phyloP scores from a whole-genome alignment of 2,113 vertebrate genomes.

The Danionella cerebrum region DNA sequence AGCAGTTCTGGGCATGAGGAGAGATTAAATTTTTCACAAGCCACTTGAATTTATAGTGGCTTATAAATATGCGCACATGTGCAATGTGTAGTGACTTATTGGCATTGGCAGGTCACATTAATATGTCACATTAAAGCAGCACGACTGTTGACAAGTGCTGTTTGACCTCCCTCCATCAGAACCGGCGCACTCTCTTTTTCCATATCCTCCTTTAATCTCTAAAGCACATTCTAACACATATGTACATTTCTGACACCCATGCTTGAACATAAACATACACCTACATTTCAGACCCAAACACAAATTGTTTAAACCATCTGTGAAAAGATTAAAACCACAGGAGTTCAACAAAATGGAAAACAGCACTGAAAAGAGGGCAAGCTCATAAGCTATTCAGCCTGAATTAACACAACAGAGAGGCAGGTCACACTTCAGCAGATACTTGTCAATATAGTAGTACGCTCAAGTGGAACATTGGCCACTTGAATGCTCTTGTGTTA shows the following conservation, averaged over 20 bases:
- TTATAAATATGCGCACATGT: conserved; percentile 62
- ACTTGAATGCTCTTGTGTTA: conserved; percentile 29
- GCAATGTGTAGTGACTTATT: conserved; percentile 57
- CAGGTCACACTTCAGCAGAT: conserved; percentile 25
- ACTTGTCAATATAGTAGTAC: conserved; percentile 18
- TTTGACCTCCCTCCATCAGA: conserved; percentile 55
- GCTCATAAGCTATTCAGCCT: conserved; percentile 9
- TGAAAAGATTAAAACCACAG: neutral
- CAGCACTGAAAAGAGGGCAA: neutral
- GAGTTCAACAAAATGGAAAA: conserved; percentile 3
- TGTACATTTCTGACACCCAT: conserved; percentile 3
- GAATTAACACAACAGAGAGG: conserved; percentile 30
- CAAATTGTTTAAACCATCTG: neutral
- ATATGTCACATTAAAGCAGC: conserved; percentile 62
- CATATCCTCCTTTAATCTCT: neutral
- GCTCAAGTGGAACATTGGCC: conserved; percentile 24
- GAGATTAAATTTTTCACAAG: conserved; percentile 54
- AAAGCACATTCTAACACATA: conserved; percentile 1
- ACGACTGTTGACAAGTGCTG: conserved; percentile 55
- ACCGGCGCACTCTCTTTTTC: conserved; percentile 18
- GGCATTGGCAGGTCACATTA: conserved; percentile 59
- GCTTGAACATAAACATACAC: neutral
- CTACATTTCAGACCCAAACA: neutral
- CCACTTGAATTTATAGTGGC: conserved; percentile 53
- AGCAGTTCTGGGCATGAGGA: conserved; percentile 45